Base-by-base conservation (phyloP, 2,888 invertebrate species). In the Drosophila niveifrons region DNA sequence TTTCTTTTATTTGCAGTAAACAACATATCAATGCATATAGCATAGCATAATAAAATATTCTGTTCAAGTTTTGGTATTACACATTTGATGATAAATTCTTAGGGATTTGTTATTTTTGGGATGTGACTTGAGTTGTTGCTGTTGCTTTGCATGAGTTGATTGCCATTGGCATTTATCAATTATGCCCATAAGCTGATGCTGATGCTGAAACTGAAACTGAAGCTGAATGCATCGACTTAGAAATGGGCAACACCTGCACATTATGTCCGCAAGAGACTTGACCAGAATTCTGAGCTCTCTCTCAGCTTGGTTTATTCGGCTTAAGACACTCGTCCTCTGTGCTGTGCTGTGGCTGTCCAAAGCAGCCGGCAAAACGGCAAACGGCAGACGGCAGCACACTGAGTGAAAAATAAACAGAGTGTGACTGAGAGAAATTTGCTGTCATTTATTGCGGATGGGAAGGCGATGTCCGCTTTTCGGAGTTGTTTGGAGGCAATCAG, bases 101-200 rank as follows among this genome's bases (percentile, higher is more conserved):
- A 36, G 4, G 36, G 36, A 36, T 36, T 36, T 36, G 36, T 11
- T 36, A 36, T 36, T 11, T 11, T n/a, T 4, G 2, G 36, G n/a
- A 3, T 36, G 23, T 23, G 23, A 23, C 23, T 23, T 23, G 23
- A 23, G 23, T 23, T 23, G 6, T 23, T 11, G 11, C 43, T 36
- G 36, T 36, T 36, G 36, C 36, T 36, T 36, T 43, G 43, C 15
- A 77, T 82, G 75, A 72, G 75, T 80, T 80, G 78, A 80, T 82
- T 78, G 78, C 72, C 71, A 78, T 55, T 73, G 84, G 65, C 84
- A 70, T 78, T 80, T 66, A 76, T 78, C 80, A 82, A 82, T 84
- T 84, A 65, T 77, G 50, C 65, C 50, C 66, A 78, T 65, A 69
- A 66, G 51, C 59, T 62, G 17, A 15, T 15, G 17, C 43, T 64